Evolutionary conservation across 1,140 invertebrate genomes (phyloP).

Genomic region (Drosophila takahashii): DNA sequence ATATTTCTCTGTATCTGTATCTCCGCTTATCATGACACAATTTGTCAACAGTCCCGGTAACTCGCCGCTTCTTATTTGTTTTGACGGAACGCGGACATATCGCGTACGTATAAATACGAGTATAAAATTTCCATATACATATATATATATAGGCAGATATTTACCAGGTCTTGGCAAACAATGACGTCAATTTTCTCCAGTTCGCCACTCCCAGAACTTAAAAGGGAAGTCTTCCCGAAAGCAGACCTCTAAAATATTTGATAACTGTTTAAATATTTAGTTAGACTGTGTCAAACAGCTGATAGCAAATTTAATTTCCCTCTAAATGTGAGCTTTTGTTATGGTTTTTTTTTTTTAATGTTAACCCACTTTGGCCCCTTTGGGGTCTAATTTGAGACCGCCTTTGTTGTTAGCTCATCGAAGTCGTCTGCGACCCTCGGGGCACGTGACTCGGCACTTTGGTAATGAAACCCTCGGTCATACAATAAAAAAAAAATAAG

Average conservation of each 20-base stretch:
- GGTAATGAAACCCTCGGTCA: conserved; percentile 40
- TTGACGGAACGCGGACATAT: conserved; percentile 43
- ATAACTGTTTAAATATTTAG: conserved; percentile 45
- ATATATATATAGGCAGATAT: conserved; percentile 22
- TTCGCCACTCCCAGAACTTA: conserved; percentile 21
- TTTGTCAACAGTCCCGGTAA: conserved; percentile 53
- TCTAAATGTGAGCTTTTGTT: conserved; percentile 42
- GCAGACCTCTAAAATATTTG: conserved; percentile 8
- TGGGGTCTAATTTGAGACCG: conserved; percentile 15
- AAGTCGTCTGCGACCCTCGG: conserved; percentile 36
- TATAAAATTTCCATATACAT: conserved; percentile 47
- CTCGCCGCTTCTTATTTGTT: conserved; percentile 43
- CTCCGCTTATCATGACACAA: conserved; percentile 55
- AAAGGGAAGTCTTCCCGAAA: not conserved
- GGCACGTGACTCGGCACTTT: conserved; percentile 72
- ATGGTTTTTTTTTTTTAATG: conserved; percentile 25
- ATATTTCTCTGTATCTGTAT: conserved; percentile 27
- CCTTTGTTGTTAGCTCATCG: conserved; percentile 62
- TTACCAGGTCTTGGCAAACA: conserved; percentile 54
- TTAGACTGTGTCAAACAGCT: conserved; percentile 50
- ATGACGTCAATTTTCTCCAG: conserved; percentile 61
- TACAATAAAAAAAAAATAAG: not conserved
- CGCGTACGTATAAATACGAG: conserved; percentile 8
- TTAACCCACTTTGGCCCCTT: conserved; percentile 50
- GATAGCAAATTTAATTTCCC: conserved; percentile 14